A percentile compares a stretch with the other conserved stretches of the same genome.
phyloP scores from a whole-genome alignment of 2,797 vertebrate species.

The Masticophis lateralis region DNA sequence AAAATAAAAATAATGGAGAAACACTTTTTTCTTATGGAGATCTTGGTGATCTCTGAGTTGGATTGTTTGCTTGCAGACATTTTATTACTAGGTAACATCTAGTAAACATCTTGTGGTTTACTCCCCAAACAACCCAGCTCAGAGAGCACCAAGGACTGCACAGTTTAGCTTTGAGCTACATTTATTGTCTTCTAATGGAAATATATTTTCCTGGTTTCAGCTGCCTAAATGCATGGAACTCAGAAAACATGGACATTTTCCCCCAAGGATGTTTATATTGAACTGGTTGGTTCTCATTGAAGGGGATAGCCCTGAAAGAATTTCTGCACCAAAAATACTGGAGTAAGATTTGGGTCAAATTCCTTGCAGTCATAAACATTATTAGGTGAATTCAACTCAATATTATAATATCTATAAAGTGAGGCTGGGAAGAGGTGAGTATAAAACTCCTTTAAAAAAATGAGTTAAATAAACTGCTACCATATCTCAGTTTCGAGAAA shows the following conservation, averaged over 20 bases:
- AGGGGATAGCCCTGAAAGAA: neutral
- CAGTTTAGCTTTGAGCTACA: neutral
- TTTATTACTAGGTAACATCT: neutral
- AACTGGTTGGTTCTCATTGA: neutral
- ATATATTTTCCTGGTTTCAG: neutral
- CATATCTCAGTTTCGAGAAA: neutral
- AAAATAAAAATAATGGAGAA: neutral
- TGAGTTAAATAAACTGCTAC: neutral
- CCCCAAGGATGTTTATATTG: neutral
- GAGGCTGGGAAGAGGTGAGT: neutral
- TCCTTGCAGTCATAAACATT: neutral
- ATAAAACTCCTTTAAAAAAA: neutral
- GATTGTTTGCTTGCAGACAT: neutral
- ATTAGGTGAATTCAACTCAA: neutral
- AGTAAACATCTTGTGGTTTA: neutral
- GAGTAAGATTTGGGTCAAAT: neutral
- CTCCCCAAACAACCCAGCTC: neutral
- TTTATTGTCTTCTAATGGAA: neutral
- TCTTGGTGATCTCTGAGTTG: neutral
- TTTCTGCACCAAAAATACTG: neutral
- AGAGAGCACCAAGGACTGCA: neutral
- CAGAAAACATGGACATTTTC: neutral
- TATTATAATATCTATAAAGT: neutral
- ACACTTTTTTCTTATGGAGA: neutral
- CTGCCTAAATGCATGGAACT: neutral